Evolutionary conservation across 2,113 vertebrate genomes (phyloP), one percentile per base, ranked within the genome.

Genomic region (Saccopteryx leptura): DNA sequence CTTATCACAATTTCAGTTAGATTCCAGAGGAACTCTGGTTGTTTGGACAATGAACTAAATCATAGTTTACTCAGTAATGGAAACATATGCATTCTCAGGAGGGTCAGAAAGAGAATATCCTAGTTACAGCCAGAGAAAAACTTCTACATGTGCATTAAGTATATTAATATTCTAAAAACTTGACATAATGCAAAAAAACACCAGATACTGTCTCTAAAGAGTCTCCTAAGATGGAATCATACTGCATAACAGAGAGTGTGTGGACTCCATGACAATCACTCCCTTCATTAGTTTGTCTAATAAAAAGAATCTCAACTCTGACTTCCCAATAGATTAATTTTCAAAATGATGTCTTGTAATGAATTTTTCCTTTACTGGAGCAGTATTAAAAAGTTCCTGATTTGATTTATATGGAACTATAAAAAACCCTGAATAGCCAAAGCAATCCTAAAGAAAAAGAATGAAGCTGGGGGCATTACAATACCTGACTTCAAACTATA

Each of bases 151-250:
- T 60, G 14, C 58, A 91, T 81, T 91, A 81, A 71, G 3, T 10
- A 90, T 74, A 65, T 54, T 93, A 80, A 31, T 75, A 80, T 90
- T 54, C 31, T 80, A 68, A 56, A 60, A 26, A 56, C 48, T 66
- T 63, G 63, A 60, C 31, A 90, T 65, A 85, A 81, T 81, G 12
- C 61, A 95, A 24, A 74, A 85, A 86, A 90, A 24, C 39, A 60
- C 23, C 21, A 66, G 21, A 85, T 74, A 0, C 4, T 79, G 11
- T 79, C 54, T 18, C 50, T 28, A 89, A 39, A 39, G 39, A 39
- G 39, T 46, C 63, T 11, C 28, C 18, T 80, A 65, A 60, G 15
- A 86, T 58, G 31, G 24, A 66, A 66, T 24, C 63, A 66, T 46
- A n/a, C 24, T 39, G 39, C 80, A 23, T 60, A 91, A 80, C 46